phyloP scores from a whole-genome alignment of 2,113 vertebrate species.

The Mohoua ochrocephala region DNA sequence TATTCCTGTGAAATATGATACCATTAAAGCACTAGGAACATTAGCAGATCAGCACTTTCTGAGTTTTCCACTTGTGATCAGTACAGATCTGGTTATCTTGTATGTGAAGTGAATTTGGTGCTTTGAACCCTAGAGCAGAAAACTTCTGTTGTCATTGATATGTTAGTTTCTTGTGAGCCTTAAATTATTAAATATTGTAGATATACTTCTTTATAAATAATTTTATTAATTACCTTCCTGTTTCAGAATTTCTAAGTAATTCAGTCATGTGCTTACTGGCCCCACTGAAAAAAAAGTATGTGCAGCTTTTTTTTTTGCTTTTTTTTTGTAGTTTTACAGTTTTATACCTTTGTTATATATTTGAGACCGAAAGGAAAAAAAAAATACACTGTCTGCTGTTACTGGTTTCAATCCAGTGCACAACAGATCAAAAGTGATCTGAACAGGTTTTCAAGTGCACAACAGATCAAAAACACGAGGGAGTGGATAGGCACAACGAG shows the following conservation, averaged over 20 bases:
- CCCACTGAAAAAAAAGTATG: conserved; percentile 24
- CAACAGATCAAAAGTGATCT: background rate
- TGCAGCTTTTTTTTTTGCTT: background rate
- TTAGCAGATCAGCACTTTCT: conserved; percentile 44
- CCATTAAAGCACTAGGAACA: conserved; percentile 7
- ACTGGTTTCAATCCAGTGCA: conserved; percentile 35
- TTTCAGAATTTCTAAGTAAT: conserved; percentile 16
- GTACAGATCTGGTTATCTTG: conserved; percentile 34
- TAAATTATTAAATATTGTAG: conserved; percentile 67
- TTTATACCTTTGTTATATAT: background rate
- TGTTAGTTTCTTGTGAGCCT: conserved; percentile 65
- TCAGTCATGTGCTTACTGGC: conserved; percentile 21
- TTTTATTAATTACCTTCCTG: conserved; percentile 29
- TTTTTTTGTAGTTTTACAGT: background rate
- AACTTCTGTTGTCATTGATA: conserved; percentile 39
- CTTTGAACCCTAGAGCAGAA: conserved; percentile 55
- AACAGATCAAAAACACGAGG: background rate
- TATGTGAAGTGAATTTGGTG: conserved; percentile 58
- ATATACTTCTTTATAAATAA: conserved; percentile 54
- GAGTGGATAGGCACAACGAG: background rate
- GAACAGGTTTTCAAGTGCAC: conserved; percentile 37
- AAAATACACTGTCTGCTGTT: background rate
- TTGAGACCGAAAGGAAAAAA: background rate
- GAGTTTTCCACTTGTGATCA: conserved; percentile 51
- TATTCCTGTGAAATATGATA: conserved; percentile 11